These are phyloP conservation scores for Gymnosoma rotundatum DNA, from an alignment of 2,888 invertebrate genomes.

Conservation along the genomic window DNA sequence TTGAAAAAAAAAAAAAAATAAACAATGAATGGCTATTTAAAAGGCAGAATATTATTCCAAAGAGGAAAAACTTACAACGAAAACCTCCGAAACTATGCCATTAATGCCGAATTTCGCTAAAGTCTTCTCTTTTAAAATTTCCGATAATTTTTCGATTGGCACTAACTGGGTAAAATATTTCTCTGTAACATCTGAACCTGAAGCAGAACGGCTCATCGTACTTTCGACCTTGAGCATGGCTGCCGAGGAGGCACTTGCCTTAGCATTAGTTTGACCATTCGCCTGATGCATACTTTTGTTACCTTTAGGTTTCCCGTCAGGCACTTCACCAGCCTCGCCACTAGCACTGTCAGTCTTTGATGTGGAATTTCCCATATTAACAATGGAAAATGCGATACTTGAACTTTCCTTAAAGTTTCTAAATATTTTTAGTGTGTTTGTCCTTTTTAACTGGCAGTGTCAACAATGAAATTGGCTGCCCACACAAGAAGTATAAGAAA, in stretches of 20 bases:
- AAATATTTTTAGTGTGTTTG: conserved; percentile 12
- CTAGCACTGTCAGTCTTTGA: conserved; percentile 75
- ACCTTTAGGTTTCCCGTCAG: conserved; percentile 70
- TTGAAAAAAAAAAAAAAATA: too few relatives aligned
- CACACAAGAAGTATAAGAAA: conserved; percentile 42
- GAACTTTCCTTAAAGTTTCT: background rate
- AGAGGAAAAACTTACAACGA: conserved; percentile 77
- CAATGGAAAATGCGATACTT: background rate
- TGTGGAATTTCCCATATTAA: conserved; percentile 76
- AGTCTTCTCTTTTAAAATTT: conserved; percentile 88
- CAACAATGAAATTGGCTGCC: conserved; percentile 19
- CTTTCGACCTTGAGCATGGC: conserved; percentile 67
- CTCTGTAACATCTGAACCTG: conserved; percentile 87
- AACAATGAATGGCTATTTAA: too few relatives aligned
- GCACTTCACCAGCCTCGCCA: conserved; percentile 70
- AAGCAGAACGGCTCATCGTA: conserved; percentile 84
- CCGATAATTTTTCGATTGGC: conserved; percentile 89
- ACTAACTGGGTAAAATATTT: conserved; percentile 86
- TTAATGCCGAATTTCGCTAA: conserved; percentile 87
- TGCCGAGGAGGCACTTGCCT: conserved; percentile 25
- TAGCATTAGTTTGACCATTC: conserved; percentile 51
- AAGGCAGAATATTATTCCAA: too few relatives aligned
- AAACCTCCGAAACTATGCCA: conserved; percentile 86
- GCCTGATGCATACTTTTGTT: conserved; percentile 51
- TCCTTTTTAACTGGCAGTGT: conserved; percentile 38